Percentiles rank a stretch among this genome's conserved stretches.
Evolutionary conservation across 2,797 vertebrate species (phyloP).

Genomic region (Gymnocypris eckloni): DNA sequence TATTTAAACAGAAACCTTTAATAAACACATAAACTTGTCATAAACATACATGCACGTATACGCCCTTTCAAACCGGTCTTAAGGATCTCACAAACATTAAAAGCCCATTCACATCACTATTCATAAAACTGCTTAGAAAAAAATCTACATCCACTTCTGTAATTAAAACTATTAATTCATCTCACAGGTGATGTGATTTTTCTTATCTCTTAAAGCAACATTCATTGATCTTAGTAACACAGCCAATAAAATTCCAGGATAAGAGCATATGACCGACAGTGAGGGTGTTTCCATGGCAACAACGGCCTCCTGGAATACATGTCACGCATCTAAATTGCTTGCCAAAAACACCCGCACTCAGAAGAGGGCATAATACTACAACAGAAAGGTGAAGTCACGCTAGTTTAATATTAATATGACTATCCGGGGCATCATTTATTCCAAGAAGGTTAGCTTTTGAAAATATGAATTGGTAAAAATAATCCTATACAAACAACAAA

Average conservation of each 20-base stretch:
- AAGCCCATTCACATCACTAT: background rate
- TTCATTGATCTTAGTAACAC: constrained; percentile 51
- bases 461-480: background rate
- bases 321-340: constrained; percentile 91
- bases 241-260: constrained; percentile 54
- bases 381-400: constrained; percentile 39
- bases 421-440: background rate
- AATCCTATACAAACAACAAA: background rate
- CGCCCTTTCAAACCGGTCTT: background rate
- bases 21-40: background rate
- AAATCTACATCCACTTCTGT: background rate
- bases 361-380: constrained; percentile 38
- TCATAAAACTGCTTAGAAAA: background rate
- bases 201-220: constrained; percentile 37
- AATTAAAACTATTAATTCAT: constrained; percentile 36
- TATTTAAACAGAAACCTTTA: background rate
- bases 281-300: constrained; percentile 76
- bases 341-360: constrained; percentile 57
- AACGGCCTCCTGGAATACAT: constrained; percentile 88
- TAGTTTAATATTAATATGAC: background rate
- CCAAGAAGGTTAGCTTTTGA: background rate
- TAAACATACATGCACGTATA: background rate
- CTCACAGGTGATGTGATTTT: constrained; percentile 18
- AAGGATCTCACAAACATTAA: background rate
- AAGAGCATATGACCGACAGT: constrained; percentile 53